These are phyloP conservation scores for Tapera naevia DNA, from an alignment of 2,797 vertebrate species.

Conservation along the genomic window DNA sequence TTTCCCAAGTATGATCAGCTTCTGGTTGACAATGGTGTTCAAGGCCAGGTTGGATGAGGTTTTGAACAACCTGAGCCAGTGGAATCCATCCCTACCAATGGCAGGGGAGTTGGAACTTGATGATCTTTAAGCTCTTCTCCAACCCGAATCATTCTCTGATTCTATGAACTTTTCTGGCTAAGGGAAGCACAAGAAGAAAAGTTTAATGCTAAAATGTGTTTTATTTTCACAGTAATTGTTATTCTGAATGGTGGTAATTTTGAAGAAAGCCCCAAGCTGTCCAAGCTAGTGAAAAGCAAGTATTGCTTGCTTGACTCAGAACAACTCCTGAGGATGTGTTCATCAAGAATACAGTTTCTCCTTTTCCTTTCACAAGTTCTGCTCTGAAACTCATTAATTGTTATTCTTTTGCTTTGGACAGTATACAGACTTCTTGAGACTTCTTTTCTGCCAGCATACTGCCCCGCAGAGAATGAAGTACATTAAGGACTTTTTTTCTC, in stretches of 20 bases:
- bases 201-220: background rate
- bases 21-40: no score
- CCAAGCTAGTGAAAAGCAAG: background rate
- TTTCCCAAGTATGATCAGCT: background rate
- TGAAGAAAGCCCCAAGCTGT: background rate
- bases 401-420: background rate
- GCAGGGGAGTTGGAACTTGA: no score
- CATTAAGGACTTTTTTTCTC: background rate
- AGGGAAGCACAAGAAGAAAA: background rate
- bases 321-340: background rate
- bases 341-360: background rate
- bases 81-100: no score
- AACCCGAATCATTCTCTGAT: no score
- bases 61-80: no score
- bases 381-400: background rate
- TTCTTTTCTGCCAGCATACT: background rate
- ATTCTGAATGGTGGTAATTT: background rate
- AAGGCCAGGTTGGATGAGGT: no score
- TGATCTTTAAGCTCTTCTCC: no score
- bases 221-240: background rate
- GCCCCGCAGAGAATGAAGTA: background rate
- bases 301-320: background rate
- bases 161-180: background rate
- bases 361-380: background rate
- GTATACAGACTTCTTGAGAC: background rate